Evolutionary conservation across 2,888 invertebrate genomes (phyloP).

Genomic region (Athalia circularis): DNA sequence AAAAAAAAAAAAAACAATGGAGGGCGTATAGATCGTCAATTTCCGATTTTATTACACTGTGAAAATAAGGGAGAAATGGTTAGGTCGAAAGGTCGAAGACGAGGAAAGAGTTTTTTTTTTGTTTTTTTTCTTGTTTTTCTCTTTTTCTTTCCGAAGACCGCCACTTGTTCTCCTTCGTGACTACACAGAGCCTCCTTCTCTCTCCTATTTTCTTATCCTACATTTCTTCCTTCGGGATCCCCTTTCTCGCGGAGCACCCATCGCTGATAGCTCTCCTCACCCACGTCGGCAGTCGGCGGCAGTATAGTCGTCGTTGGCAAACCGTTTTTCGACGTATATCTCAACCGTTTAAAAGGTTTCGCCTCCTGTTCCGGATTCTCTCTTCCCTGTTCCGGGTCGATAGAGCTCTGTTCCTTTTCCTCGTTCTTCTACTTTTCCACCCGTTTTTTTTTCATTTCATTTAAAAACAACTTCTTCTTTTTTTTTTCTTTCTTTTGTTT

Average conservation of each 20-base stretch:
- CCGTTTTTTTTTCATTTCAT: conserved; percentile 1
- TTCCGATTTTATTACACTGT: conserved; percentile 20
- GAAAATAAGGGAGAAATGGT: not conserved
- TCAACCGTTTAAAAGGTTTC: conserved; percentile 46
- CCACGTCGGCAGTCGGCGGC: conserved; percentile 24
- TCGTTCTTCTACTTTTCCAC: too few species aligned
- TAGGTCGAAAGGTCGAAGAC: conserved; percentile 16
- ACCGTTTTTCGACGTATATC: conserved; percentile 40
- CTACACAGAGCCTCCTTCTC: not conserved
- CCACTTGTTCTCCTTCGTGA: conserved; percentile 35
- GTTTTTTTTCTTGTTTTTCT: too few species aligned
- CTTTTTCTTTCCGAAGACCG: conserved; percentile 11
- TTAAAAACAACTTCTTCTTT: not conserved
- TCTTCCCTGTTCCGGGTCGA: conserved; percentile 37
- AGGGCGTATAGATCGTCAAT: not conserved
- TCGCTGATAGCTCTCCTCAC: not conserved
- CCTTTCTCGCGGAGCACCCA: not conserved
- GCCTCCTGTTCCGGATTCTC: conserved; percentile 42
- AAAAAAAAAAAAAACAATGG: too few species aligned
- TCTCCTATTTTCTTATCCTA: too few species aligned
- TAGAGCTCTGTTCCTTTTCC: conserved; percentile 42
- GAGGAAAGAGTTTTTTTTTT: not conserved
- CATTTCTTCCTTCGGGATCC: not conserved
- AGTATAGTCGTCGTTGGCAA: not conserved
- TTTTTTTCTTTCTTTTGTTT: too few species aligned